These are phyloP conservation scores for Hippoglossus hippoglossus DNA, from an alignment of 2,797 vertebrate species.

Conservation along the genomic window DNA sequence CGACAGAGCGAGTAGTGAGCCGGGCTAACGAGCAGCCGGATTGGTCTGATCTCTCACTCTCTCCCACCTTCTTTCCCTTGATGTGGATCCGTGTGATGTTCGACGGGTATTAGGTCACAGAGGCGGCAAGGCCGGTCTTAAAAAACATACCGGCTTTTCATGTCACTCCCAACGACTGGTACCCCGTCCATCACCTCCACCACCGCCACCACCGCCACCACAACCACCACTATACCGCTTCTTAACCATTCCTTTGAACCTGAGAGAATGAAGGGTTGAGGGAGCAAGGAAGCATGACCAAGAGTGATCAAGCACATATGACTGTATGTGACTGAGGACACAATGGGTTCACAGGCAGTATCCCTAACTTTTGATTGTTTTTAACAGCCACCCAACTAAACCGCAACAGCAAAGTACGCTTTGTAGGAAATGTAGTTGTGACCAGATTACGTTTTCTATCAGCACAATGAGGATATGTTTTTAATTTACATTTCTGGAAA, in stretches of 20 bases:
- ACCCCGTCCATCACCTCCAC: conserved; percentile 26
- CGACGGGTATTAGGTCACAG: conserved; percentile 54
- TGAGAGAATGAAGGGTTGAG: conserved; percentile 30
- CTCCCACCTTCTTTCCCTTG: conserved; percentile 41
- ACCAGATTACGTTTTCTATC: too few relatives aligned
- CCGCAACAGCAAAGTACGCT: too few relatives aligned
- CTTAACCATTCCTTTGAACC: conserved; percentile 56
- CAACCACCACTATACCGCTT: not conserved
- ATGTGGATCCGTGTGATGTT: conserved; percentile 63
- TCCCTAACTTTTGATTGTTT: conserved; percentile 30
- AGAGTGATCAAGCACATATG: conserved; percentile 17
- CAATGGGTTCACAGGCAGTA: conserved; percentile 30
- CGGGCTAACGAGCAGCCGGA: conserved; percentile 45
- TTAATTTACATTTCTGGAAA: too few relatives aligned
- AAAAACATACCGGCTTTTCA: conserved; percentile 33
- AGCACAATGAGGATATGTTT: too few relatives aligned
- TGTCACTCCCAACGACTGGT: conserved; percentile 43
- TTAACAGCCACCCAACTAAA: not conserved
- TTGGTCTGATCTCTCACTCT: conserved; percentile 37
- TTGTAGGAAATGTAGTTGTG: too few relatives aligned
- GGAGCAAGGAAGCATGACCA: conserved; percentile 44
- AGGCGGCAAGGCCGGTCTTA: conserved; percentile 27
- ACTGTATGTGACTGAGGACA: conserved; percentile 13
- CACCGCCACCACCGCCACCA: not conserved
- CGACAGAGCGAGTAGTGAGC: conserved; percentile 48